Conservation (phyloP, 2,888 invertebrate genomes). For the Agrotis puta region DNA sequence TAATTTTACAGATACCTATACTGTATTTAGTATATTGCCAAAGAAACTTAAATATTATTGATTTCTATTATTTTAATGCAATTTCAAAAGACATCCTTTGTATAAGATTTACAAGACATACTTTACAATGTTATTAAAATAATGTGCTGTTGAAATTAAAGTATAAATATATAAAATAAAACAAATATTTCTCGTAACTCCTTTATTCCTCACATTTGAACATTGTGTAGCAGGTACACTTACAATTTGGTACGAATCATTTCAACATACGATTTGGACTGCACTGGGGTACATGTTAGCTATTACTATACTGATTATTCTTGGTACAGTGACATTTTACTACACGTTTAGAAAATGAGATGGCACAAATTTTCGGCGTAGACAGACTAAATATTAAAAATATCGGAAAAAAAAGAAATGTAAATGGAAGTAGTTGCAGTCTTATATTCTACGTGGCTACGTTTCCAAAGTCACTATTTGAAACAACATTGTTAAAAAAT, state of each 20-base stretch:
- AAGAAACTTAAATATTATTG: conserved; percentile 2
- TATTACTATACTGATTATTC: conserved; percentile 46
- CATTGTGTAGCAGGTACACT: conserved; percentile 86
- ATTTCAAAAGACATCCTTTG: conserved; percentile 27
- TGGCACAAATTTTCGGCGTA: conserved; percentile 60
- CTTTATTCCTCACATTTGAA: conserved; percentile 86
- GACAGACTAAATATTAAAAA: conserved; percentile 22
- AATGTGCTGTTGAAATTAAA: conserved; percentile 30
- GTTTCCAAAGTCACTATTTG: conserved; percentile 38
- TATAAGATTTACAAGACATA: conserved; percentile 2
- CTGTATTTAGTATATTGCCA: not conserved
- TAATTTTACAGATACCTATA: not conserved
- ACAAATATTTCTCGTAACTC: conserved; percentile 70
- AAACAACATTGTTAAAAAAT: conserved; percentile 32
- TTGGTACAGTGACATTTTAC: conserved; percentile 49
- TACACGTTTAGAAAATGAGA: conserved; percentile 48
- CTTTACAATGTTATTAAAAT: not conserved
- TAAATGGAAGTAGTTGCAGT: conserved; percentile 52
- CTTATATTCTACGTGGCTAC: conserved; percentile 50
- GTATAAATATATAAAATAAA: conserved; percentile 56
- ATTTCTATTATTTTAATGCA: conserved; percentile 4
- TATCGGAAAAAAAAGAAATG: conserved; percentile 21
- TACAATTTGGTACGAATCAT: conserved; percentile 72
- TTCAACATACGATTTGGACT: conserved; percentile 59
- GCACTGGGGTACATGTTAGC: conserved; percentile 68